Conservation (phyloP, 2,797 vertebrate genomes). For the Australoheros facetus region DNA sequence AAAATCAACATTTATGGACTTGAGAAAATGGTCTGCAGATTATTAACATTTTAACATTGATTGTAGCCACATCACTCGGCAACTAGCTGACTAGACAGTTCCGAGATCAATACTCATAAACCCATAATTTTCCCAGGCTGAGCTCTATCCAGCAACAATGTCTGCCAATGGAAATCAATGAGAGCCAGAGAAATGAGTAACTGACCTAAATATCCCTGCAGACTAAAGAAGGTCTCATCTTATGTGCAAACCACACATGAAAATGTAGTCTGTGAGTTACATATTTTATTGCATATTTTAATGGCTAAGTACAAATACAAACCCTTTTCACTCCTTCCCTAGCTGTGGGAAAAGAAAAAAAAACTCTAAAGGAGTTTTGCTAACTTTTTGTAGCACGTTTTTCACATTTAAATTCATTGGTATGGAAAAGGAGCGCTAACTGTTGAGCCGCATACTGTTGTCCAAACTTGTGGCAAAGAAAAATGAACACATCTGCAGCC, state of each 20-base stretch:
- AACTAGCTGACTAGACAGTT: background rate
- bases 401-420: background rate
- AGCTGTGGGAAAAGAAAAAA: background rate
- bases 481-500: background rate
- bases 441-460: background rate
- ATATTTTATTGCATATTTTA: background rate
- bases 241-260: background rate
- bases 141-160: background rate
- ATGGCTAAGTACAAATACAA: background rate
- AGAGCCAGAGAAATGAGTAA: background rate
- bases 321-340: background rate
- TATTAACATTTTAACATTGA: background rate
- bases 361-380: background rate
- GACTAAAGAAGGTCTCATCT: background rate
- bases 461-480: background rate
- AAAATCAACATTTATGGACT: background rate
- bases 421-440: no score
- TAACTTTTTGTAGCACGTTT: background rate
- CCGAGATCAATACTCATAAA: background rate
- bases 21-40: no score
- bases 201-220: constrained; percentile 2
- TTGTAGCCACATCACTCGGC: background rate
- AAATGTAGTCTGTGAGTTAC: background rate
- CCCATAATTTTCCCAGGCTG: background rate
- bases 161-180: background rate